These are phyloP conservation scores for Megaustenia siamemsis DNA, from an alignment of 2,888 invertebrate species.

Conservation along the genomic window DNA sequence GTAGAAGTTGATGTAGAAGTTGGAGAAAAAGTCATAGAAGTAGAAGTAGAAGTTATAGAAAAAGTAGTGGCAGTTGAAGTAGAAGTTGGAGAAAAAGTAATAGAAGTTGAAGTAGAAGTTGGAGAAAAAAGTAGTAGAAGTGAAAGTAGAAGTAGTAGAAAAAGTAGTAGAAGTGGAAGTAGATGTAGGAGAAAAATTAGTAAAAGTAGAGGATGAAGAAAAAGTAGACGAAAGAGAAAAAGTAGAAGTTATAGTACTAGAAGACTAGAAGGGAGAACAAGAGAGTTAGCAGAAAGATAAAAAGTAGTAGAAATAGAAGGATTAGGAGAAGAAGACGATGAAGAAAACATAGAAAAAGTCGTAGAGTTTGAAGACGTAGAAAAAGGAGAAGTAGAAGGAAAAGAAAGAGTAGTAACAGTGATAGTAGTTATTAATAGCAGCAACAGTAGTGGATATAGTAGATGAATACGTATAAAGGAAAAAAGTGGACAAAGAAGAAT, in stretches of 20 bases:
- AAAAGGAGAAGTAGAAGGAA: conserved; percentile 8
- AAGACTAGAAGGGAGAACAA: background rate
- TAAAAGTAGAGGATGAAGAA: no score
- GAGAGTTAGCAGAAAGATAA: background rate
- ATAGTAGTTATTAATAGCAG: no score
- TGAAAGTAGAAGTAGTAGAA: no score
- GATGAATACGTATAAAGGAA: no score
- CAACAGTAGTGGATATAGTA: no score
- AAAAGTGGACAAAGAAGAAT: no score
- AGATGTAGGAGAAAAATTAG: background rate
- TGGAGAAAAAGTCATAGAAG: background rate
- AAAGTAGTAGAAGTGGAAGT: no score
- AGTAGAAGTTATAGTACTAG: background rate
- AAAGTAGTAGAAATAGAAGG: background rate
- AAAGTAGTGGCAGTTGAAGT: no score
- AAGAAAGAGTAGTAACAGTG: conserved; percentile 7
- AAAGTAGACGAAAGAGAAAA: background rate
- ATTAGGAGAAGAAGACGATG: no score
- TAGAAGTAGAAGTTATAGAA: no score
- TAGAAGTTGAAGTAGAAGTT: no score
- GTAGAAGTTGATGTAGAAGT: background rate
- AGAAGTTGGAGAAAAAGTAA: no score
- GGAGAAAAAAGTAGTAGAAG: background rate
- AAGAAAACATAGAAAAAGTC: background rate
- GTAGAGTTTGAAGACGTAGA: background rate